Conservation (phyloP, 2,113 vertebrate genomes). For the Calypte anna region DNA sequence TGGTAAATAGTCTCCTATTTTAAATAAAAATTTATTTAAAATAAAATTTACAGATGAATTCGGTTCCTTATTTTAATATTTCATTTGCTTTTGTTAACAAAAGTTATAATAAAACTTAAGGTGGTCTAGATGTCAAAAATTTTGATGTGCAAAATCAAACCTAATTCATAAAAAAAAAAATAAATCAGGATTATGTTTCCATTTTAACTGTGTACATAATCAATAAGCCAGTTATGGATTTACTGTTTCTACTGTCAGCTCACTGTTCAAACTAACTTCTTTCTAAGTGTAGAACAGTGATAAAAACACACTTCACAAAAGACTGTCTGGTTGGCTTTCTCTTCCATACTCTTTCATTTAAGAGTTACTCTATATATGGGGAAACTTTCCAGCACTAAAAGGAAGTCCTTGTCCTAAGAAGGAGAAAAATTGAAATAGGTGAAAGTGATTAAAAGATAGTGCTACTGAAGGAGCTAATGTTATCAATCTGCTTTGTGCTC, state of each 20-base stretch:
- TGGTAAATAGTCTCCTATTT: neutral
- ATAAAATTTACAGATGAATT: neutral
- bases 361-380: neutral
- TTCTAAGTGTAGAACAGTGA: neutral
- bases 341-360: neutral
- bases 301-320: neutral
- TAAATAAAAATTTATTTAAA: no score
- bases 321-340: neutral
- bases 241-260: neutral
- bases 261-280: neutral
- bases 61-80: neutral
- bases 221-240: neutral
- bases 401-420: neutral
- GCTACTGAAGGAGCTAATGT: neutral
- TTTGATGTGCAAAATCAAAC: neutral
- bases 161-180: neutral
- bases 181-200: neutral
- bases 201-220: neutral
- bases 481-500: constrained; percentile 64
- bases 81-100: neutral
- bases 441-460: neutral
- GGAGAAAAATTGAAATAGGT: neutral
- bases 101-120: neutral
- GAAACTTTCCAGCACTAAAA: neutral
- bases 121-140: neutral